Base-by-base conservation (phyloP, 2,797 vertebrate genomes). In the Acridotheres tristis region DNA sequence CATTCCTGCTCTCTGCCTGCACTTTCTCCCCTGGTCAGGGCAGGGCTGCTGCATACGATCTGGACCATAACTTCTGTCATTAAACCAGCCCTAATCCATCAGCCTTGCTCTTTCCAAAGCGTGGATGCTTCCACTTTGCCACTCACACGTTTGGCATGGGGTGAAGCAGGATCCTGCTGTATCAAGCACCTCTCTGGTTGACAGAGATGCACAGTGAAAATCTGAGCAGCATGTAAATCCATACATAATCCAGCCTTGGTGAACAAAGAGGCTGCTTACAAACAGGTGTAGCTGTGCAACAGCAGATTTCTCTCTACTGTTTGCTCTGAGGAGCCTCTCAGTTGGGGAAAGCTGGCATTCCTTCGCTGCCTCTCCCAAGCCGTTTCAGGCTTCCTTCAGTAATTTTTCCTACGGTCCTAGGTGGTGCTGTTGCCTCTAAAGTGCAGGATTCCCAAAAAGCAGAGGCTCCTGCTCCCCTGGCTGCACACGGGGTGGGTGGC, bases 241-340 rank as follows among this genome's bases (percentile, higher is more conserved):
- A 1, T 75, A 58, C 57, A 82, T 92, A 85, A 90, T 91, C 78
- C 88, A 50, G 23, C 76, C 67, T 51, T 30, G 4, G 50, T 55
- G 78, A 95, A 90, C 93, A 94, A 86, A 91, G 81, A 76, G 69
- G 12, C 74, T 96, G 91, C 85, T 75, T 91, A 65, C 92, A 80
- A 81, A 95, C 94, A 96, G 93, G 85, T 94, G 87, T 78, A 77
- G 86, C 90, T 53, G 68, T 89, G 82, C 65, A 76, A 55, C 36
- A 77, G 80, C 94, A 79, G 83, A 74, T 88, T 90, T 74, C 74
- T 57, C 34, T 50, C 48, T 65, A 1, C 77, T 74, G 1, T 91
- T 96, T 85, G 65, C 90, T 91, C 53, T 38, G 67, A 67, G 72
- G 85, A 96, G 51, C 50, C 3, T 1, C 85, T 90, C 86, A 92